Conservation (phyloP, 2,888 invertebrate genomes). For the Tetranychus piercei region DNA sequence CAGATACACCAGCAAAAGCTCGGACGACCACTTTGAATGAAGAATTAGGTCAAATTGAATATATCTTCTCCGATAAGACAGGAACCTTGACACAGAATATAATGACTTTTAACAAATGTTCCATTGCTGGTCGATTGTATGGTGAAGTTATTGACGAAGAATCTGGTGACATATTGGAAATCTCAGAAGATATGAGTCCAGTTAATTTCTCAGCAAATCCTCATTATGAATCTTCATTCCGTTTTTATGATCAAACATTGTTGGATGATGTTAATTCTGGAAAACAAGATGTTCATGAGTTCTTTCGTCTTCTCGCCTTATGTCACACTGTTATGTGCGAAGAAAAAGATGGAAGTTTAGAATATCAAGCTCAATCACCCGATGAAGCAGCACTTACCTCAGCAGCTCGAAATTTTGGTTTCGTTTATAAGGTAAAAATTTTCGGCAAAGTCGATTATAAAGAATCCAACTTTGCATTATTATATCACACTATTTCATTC, state of each 20-base stretch:
- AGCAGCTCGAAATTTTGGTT: constrained; percentile 94
- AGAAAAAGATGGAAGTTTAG: constrained; percentile 53
- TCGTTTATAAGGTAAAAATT: constrained; percentile 72
- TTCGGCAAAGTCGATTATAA: neutral
- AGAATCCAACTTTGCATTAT: neutral
- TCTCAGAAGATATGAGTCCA: constrained; percentile 49
- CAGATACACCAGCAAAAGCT: constrained; percentile 76
- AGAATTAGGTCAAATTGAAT: constrained; percentile 95
- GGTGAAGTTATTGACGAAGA: constrained; percentile 73
- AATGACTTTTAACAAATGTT: constrained; percentile 98
- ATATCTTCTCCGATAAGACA: constrained; percentile 95
- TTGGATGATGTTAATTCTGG: constrained; percentile 57
- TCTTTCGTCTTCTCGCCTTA: constrained; percentile 76
- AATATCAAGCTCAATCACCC: constrained; percentile 88
- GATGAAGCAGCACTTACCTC: constrained; percentile 93
- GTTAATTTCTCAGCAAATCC: constrained; percentile 88
- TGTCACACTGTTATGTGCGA: constrained; percentile 99
- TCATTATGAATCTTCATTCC: constrained; percentile 74
- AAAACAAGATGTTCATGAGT: constrained; percentile 56
- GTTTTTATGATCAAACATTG: constrained; percentile 73
- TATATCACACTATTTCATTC: neutral
- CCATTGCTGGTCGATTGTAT: constrained; percentile 73
- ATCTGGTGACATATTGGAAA: constrained; percentile 61
- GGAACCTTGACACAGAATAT: constrained; percentile 98
- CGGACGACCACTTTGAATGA: constrained; percentile 95